Percentiles rank a stretch among this genome's conserved stretches.
Conservation (phyloP, 2,888 invertebrate species). For the Calephelis perditalis region DNA sequence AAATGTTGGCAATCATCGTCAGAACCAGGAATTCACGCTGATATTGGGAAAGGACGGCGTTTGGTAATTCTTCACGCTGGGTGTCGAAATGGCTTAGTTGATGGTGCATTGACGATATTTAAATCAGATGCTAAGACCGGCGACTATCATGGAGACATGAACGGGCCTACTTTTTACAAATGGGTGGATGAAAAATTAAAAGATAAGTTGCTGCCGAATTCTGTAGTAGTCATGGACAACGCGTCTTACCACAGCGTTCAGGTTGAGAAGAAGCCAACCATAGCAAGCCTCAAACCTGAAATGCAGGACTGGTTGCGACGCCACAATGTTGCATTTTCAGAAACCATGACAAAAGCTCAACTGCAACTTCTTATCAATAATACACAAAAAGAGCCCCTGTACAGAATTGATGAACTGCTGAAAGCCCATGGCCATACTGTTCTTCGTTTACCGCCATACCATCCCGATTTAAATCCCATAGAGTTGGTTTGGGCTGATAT, state of each 20-base stretch:
- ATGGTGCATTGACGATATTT: not conserved
- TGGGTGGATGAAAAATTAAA: not conserved
- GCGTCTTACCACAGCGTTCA: not conserved
- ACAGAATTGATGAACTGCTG: too few species aligned
- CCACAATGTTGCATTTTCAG: too few species aligned
- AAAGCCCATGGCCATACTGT: too few species aligned
- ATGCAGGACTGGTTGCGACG: too few species aligned
- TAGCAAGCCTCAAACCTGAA: not conserved
- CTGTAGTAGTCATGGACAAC: not conserved
- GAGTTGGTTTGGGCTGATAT: too few species aligned
- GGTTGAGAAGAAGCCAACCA: not conserved
- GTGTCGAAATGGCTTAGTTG: not conserved
- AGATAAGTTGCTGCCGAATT: not conserved
- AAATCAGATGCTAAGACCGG: not conserved
- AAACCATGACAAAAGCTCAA: too few species aligned
- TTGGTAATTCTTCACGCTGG: not conserved
- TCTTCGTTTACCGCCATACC: too few species aligned
- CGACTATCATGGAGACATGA: not conserved
- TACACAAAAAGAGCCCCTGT: too few species aligned
- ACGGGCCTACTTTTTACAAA: not conserved
- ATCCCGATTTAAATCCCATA: too few species aligned
- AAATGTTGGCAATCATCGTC: not conserved
- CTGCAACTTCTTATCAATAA: too few species aligned
- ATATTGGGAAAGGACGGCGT: not conserved
- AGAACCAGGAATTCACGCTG: not conserved